Evolutionary conservation across 2,113 vertebrate genomes (phyloP).

Genomic region (Mola mola): DNA sequence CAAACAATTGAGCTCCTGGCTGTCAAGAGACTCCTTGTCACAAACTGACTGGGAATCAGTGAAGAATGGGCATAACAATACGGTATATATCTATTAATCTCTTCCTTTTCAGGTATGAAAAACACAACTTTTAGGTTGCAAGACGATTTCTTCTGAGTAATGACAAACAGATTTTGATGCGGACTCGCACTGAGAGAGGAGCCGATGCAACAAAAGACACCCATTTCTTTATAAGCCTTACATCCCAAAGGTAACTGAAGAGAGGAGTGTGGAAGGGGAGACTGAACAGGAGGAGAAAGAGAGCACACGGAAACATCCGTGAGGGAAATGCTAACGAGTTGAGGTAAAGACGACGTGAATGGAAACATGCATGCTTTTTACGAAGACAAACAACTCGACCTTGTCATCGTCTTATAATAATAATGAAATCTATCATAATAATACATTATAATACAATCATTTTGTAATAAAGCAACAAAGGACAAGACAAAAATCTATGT

Average conservation of each 20-base stretch:
- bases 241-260: slow-evolving; percentile 67
- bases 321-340: slow-evolving; percentile 31
- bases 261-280: slow-evolving; percentile 39
- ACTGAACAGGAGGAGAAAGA: slow-evolving; percentile 31
- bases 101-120: slow-evolving; percentile 81
- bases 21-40: slow-evolving; percentile 47
- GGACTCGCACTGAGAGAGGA: slow-evolving; percentile 47
- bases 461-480: slow-evolving; percentile 74
- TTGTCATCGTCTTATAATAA: slow-evolving; percentile 70
- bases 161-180: slow-evolving; percentile 43
- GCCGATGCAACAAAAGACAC: slow-evolving; percentile 67
- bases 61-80: slow-evolving; percentile 64
- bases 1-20: slow-evolving; percentile 78
- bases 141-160: slow-evolving; percentile 50
- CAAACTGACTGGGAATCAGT: slow-evolving; percentile 66
- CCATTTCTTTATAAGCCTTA: slow-evolving; percentile 76
- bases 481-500: slow-evolving; percentile 63
- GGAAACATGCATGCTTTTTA: slow-evolving; percentile 83
- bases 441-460: slow-evolving; percentile 71
- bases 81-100: slow-evolving; percentile 74
- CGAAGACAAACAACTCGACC: slow-evolving; percentile 70
- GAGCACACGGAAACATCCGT: slow-evolving; percentile 38
- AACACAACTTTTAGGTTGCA: slow-evolving; percentile 60
- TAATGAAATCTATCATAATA: slow-evolving; percentile 64
- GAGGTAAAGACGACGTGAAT: slow-evolving; percentile 48